A percentile compares a stretch with the other conserved stretches of the same genome.
phyloP scores from a whole-genome alignment of 2,113 vertebrate genomes.

The Stictonetta naevosa region DNA sequence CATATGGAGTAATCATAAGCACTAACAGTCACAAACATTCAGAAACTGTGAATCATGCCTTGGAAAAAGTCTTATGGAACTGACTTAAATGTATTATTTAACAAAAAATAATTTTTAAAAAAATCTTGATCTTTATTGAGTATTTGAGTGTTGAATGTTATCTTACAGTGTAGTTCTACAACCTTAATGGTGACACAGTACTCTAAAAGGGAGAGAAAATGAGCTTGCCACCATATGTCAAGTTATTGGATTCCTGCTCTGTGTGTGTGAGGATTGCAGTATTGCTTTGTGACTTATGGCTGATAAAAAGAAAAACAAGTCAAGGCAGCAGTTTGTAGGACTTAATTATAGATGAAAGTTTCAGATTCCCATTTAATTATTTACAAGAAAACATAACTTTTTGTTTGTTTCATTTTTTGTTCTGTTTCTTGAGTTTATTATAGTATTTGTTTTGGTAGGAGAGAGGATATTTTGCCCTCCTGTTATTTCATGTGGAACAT shows the following conservation, averaged over 20 bases:
- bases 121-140: not conserved
- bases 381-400: not conserved
- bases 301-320: not conserved
- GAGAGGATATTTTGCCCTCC: not conserved
- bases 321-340: not conserved
- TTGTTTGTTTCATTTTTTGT: not conserved
- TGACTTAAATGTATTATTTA: not conserved
- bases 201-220: not conserved
- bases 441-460: not conserved
- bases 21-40: not conserved
- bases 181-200: not conserved
- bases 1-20: not conserved
- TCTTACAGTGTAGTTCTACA: not conserved
- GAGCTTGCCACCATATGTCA: not conserved
- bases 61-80: not conserved
- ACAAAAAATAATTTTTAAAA: no score
- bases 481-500: not conserved
- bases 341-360: not conserved
- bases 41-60: not conserved
- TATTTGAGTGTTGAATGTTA: not conserved
- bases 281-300: not conserved
- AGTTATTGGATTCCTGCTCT: not conserved
- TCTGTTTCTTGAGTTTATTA: not conserved
- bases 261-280: not conserved
- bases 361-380: not conserved